Evolutionary conservation across 64 coral and sea anemone genomes (phyloP).

Genomic region (Stichodactyla mertensii): DNA sequence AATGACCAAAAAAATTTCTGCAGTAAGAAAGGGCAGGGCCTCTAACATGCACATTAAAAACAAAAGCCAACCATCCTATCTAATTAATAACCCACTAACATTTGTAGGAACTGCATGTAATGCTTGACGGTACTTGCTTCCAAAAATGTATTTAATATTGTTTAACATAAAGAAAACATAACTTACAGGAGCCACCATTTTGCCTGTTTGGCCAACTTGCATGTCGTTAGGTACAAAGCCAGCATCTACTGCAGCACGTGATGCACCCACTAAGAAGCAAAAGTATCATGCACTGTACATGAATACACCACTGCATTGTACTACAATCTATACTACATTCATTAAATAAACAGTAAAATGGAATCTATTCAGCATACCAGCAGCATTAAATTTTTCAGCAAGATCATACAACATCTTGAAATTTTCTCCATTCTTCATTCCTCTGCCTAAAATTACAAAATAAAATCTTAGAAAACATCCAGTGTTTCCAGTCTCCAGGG

Average conservation of each 20-base stretch:
- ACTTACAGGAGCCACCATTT: slow-evolving; percentile 98
- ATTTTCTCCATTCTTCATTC: slow-evolving; percentile 93
- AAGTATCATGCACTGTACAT: background rate
- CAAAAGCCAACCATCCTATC: too few relatives aligned
- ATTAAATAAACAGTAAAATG: too few relatives aligned
- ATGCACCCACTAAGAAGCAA: slow-evolving; percentile 74
- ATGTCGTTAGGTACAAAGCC: slow-evolving; percentile 95
- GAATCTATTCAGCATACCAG: slow-evolving; percentile 38
- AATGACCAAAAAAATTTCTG: too few relatives aligned
- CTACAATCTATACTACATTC: too few relatives aligned
- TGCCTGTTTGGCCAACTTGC: slow-evolving; percentile 98
- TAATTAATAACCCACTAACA: too few relatives aligned
- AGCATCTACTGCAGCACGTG: slow-evolving; percentile 96
- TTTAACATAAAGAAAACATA: background rate
- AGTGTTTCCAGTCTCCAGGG: too few relatives aligned
- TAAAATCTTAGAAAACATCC: background rate
- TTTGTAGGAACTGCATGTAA: too few relatives aligned
- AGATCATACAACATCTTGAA: slow-evolving; percentile 90
- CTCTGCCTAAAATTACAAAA: slow-evolving; percentile 53
- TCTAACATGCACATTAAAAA: too few relatives aligned
- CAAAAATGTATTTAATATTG: background rate
- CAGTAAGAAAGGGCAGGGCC: too few relatives aligned
- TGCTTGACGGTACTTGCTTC: too few relatives aligned
- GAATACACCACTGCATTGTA: background rate
- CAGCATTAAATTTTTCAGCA: slow-evolving; percentile 95